Conservation (phyloP, 2,888 invertebrate genomes). For the Parnassius glacialis region DNA sequence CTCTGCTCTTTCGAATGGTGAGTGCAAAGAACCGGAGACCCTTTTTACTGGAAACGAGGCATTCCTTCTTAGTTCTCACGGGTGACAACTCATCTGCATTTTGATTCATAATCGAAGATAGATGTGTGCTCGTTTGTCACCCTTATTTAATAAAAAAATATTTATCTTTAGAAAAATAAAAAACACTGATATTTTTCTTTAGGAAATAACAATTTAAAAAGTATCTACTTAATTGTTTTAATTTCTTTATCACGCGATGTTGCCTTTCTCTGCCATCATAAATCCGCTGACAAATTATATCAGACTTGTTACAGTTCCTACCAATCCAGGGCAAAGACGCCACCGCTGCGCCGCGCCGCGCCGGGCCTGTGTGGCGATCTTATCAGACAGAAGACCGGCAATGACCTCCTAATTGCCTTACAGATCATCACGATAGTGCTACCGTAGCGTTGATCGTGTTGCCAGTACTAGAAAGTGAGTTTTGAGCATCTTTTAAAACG, state of each 20-base stretch:
- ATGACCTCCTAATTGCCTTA: slow-evolving; percentile 9
- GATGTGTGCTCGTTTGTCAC: no score
- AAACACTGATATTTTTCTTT: no score
- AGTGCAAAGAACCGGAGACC: no score
- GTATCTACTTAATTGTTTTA: no score
- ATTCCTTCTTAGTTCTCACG: no score
- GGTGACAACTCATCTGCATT: no score
- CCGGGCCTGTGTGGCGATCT: not conserved
- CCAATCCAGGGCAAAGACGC: not conserved
- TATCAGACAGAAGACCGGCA: slow-evolving; percentile 9
- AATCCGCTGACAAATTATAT: not conserved
- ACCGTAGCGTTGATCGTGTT: not conserved
- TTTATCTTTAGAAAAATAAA: no score
- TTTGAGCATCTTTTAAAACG: not conserved
- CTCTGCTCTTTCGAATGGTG: no score
- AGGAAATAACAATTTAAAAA: no score
- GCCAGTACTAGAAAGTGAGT: slow-evolving; percentile 8
- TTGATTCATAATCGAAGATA: no score
- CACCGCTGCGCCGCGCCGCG: not conserved
- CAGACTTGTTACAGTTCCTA: not conserved
- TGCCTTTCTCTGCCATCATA: not conserved
- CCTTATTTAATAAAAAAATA: no score
- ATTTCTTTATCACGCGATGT: not conserved
- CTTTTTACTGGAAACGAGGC: no score
- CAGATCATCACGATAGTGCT: slow-evolving; percentile 5